Base-by-base conservation (phyloP, 2,113 vertebrate genomes). In the Jaculus jaculus region DNA sequence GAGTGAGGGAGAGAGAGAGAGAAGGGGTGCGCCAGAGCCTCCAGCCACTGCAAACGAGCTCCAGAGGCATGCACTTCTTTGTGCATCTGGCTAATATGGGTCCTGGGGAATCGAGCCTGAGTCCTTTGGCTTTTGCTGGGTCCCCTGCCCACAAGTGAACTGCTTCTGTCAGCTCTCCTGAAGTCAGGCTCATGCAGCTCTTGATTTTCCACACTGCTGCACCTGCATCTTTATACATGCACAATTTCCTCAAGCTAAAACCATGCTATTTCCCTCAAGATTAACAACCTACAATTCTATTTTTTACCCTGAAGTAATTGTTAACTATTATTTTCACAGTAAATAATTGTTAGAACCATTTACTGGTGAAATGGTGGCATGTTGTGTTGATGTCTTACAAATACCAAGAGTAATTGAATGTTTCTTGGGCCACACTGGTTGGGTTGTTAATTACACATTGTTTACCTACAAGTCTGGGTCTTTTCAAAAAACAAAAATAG, bases 271-370 rank as follows among this genome's bases (percentile, higher is more conserved):
- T 89, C 12, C 42, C 32, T 63, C 54, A 68, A 71, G 84, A 96
- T 78, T 91, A 94, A 94, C 71, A 94, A 78, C 65, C 68, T 73
- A 75, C 68, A 90, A 93, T 94, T 95, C 80, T 75, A 21, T 90
- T 90, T 92, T 88, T 89, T 66, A 82, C 23, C 37, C 88, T 80
- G 66, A 90, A 88, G 79, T 71, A 92, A 91, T 89, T 85, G 79
- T 63, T 84, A 81, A 92, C 75, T 90, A 81, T 90, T 86, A 89
- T 96, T 95, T 96, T 90, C 95, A 93, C 66, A 93, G 92, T 85
- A 95, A 96, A 94, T 93, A 96, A 96, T 83, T 88, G 66, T 81
- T 93, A 94, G 83, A 83, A 65, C 39, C 37, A 89, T 42, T 93
- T 92, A 68, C 73, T 8, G 3, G 89, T 78, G 86, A 95, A 92